Conservation (phyloP, 2,797 vertebrate genomes). For the Pseudotriccus pelzelni region DNA sequence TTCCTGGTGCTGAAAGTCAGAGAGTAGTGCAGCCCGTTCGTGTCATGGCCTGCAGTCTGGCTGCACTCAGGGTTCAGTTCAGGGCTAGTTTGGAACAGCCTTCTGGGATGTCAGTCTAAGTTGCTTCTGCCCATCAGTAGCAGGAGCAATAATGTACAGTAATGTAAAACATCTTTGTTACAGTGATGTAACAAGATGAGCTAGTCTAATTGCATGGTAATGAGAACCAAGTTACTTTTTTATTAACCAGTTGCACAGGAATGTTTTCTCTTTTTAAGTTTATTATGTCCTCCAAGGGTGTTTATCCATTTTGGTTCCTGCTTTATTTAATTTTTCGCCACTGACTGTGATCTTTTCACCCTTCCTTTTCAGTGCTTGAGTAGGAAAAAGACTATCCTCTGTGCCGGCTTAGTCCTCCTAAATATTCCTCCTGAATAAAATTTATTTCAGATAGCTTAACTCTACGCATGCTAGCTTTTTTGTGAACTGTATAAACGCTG, state of each 20-base stretch:
- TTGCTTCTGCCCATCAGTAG: background rate
- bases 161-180: no score
- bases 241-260: background rate
- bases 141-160: background rate
- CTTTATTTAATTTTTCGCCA: background rate
- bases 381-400: background rate
- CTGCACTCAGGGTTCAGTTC: background rate
- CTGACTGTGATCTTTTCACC: background rate
- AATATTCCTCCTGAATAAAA: background rate
- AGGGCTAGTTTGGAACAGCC: background rate
- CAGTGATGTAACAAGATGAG: background rate
- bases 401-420: background rate
- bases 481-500: background rate
- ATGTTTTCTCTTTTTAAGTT: background rate
- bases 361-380: background rate
- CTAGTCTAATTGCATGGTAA: background rate
- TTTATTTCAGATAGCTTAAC: background rate
- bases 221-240: background rate
- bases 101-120: background rate
- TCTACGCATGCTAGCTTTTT: background rate
- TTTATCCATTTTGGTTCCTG: background rate
- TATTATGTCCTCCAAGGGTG: background rate
- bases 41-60: background rate
- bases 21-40: background rate
- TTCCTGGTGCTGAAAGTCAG: background rate